Percentiles rank a stretch among this genome's conserved stretches.
Conservation (phyloP, 2,888 invertebrate species). For the Sthenelais limicola region DNA sequence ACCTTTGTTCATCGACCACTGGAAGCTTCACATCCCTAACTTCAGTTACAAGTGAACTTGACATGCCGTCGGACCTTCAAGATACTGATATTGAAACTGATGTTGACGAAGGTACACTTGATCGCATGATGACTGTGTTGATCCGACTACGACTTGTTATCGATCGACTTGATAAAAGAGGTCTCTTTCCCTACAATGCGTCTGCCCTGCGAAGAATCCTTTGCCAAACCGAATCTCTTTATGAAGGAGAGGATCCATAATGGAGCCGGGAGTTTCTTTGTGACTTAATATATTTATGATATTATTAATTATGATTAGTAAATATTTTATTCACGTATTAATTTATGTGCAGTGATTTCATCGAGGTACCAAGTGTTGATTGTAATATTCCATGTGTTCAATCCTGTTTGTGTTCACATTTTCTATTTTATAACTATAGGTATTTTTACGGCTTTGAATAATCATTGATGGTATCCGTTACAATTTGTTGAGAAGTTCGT, state of each 20-base stretch:
- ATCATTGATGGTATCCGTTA: no score
- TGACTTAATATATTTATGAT: no score
- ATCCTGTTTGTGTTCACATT: no score
- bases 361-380: no score
- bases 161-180: constrained; percentile 37
- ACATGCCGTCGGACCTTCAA: constrained; percentile 33
- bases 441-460: no score
- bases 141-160: constrained; percentile 36
- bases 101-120: constrained; percentile 18
- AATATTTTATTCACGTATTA: no score
- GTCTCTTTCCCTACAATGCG: constrained; percentile 41
- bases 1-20: not conserved
- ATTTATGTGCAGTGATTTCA: no score
- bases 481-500: no score
- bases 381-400: no score
- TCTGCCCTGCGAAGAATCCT: constrained; percentile 27
- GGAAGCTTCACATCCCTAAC: constrained; percentile 24
- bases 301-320: no score
- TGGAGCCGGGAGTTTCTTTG: no score
- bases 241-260: constrained; percentile 25
- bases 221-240: constrained; percentile 33
- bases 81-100: constrained; percentile 19
- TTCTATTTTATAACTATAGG: no score
- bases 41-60: constrained; percentile 36
- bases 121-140: constrained; percentile 20